Base-by-base conservation (phyloP, 2,113 vertebrate species). In the Pao palembangensis region DNA sequence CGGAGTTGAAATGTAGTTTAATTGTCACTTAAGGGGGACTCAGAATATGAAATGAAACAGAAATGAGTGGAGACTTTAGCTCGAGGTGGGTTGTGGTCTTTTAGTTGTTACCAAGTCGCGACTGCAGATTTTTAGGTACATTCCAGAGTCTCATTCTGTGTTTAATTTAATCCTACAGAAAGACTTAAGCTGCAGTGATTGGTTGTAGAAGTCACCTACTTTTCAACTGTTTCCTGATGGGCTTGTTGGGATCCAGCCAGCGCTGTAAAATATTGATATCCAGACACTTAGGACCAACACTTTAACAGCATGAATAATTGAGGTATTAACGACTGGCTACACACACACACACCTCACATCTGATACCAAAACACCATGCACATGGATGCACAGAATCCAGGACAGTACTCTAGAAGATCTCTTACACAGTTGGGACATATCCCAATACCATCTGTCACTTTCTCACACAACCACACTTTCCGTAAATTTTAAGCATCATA, bases 221-320 rank as follows among this genome's bases (percentile, higher is more conserved):
- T 92, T 98, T 99, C 86, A 99, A 92, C 89, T 99, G 97, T 88
- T 98, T 99, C 91, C 95, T 96, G 91, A 98, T 92, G 74, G 93
- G 94, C 90, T 99, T 99, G 90, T 93, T 98, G 86, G 96, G 91
- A 93, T 98, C 97, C 89, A 99, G 87, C 97, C 97, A 99, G 88
- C 93, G 93, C 97, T 99, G 92, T 78, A 91, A 92, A 85, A 89
- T 63, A 91, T 87, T 85, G 69, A 89, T 85, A 51, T 44, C 67
- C 73, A 85, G 69, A 87, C 76, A 83, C 78, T 88, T 81, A 84
- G 75, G 79, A 77, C 85, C 66, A 75, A 70, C 41, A 12, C 66
- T 72, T 81, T 67, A 55, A 69, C 47, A 58, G 69, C 62, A 71
- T 60, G 58, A 79, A 64, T 55, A 73, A 3, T 10, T 86, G 21